Evolutionary conservation across 2,113 vertebrate genomes (phyloP), one percentile per base, ranked within the genome.

Genomic region (Phylloscopus whistleri): DNA sequence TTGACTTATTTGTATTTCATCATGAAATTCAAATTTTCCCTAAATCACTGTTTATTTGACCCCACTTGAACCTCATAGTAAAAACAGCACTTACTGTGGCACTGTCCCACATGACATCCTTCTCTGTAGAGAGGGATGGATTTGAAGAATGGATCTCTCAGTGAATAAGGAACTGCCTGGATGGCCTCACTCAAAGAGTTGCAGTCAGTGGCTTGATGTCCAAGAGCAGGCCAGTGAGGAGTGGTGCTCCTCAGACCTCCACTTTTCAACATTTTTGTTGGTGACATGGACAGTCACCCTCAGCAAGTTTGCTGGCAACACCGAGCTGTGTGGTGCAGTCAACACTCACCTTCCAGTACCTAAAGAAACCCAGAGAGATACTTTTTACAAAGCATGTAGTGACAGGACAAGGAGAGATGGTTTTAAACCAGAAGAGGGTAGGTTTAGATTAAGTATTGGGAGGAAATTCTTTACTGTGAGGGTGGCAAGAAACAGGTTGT

Each of bases 221-320:
- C 70, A 56, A 20, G 35, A 11, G 53, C 14, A 60, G 63, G 48
- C 14, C 33, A 37, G 22, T 23, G 53, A 39, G 22, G 46, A 52
- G 27, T 44, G 22, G 10, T 19, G 22, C 9, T 69, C 33, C 55
- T 77, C 0, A 1, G 17, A 22, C 27, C 0, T 0, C 22, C 39
- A 19, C 48, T 28, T 28, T 28, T 23, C 30, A 60, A 9, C 23
- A 11, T 46, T 10, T 37, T 18, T 68, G 2, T 23, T 52, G 56
- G 23, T 23, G 55, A 13, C 7, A 1, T 16, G 63, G 39, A 12
- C 48, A 78, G 22, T 8, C 17, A 10, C 15, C 17, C 26, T 44
- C 31, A 44, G 37, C 22, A 35, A 3, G 18, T 27, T 22, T 60
- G 22, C 43, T 37, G 55, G 33, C 22, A 52, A 1, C 27, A 28